Evolutionary conservation across 2,888 invertebrate genomes (phyloP), one percentile per base, ranked within the genome.

Genomic region (Iphiclides podalirius): DNA sequence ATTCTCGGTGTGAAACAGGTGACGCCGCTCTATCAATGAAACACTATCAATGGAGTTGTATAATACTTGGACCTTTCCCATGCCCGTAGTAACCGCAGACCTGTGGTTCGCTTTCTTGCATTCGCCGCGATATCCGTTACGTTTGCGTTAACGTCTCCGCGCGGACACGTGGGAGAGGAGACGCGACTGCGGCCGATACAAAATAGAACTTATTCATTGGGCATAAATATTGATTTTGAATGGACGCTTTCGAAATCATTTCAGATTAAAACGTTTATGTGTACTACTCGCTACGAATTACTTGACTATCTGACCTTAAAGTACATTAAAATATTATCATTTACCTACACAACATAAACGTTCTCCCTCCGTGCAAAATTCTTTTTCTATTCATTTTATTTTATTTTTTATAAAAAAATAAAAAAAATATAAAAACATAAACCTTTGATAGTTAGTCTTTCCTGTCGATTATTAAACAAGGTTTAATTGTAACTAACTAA

Each of bases 41-140:
- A 40, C 17, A 33, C 31, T 34, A n/a, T 14, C 23, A 39, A 11
- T 26, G 26, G 8, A n/a, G 17, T 31, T 11, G 41, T 4, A 17
- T 16, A 9, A 6, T n/a, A n/a, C 20, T 6, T 20, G 2, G 11
- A 11, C 11, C 17, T 35, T 40, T 47, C 47, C 40, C 47, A 47
- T 41, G 40, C 33, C 40, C 15, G n/a, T 28, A 43, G 36, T 35
- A 15, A 47, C 47, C 47, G 41, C 47, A 47, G 44, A 28, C n/a
- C 14, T 41, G 47, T 14, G 47, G 41, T 47, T 16, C 8, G 36
- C 23, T 44, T 26, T 26, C 44, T 36, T 36, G 35, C 23, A 13
- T 35, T 40, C 40, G 11, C 38, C 14, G 15, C 7, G 47, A 47
- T 47, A 47, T 47, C 47, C 47, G 47, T 47, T 47, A 47, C 47